Evolutionary conservation across 2,797 vertebrate genomes (phyloP).

Genomic region (Cichlasoma orientale): DNA sequence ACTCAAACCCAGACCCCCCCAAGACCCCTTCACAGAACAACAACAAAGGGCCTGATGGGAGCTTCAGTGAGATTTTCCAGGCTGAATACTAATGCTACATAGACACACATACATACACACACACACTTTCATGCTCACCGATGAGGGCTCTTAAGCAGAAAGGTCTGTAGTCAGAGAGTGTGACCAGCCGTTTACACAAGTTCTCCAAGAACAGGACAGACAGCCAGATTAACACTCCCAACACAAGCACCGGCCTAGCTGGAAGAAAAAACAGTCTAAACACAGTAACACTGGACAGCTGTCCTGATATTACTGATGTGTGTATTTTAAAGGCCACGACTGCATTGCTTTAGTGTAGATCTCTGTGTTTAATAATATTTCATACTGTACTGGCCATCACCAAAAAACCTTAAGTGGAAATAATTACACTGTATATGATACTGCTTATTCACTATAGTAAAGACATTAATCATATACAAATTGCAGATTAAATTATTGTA

Average conservation of each 20-base stretch:
- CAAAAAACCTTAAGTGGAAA: neutral
- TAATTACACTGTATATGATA: neutral
- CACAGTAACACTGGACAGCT: slow-evolving; percentile 20
- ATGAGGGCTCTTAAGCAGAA: slow-evolving; percentile 54
- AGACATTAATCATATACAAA: neutral
- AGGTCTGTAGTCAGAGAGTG: slow-evolving; percentile 50
- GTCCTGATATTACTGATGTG: neutral
- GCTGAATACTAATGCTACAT: slow-evolving; percentile 74
- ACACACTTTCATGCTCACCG: slow-evolving; percentile 25
- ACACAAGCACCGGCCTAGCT: slow-evolving; percentile 22
- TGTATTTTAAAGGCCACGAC: slow-evolving; percentile 8
- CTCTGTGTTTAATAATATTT: slow-evolving; percentile 43
- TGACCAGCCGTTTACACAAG: slow-evolving; percentile 35
- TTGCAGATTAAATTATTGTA: neutral
- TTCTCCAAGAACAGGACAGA: slow-evolving; percentile 36
- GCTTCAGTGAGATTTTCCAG: slow-evolving; percentile 53
- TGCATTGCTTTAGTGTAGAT: slow-evolving; percentile 13
- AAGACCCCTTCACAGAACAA: slow-evolving; percentile 51
- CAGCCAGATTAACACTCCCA: slow-evolving; percentile 29
- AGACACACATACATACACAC: slow-evolving; percentile 5
- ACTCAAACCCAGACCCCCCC: slow-evolving; percentile 32
- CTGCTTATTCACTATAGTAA: neutral
- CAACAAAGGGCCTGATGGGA: slow-evolving; percentile 68
- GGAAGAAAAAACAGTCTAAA: slow-evolving; percentile 13
- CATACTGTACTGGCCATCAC: slow-evolving; percentile 11